Conservation (phyloP, 2,888 invertebrate species). For the Apotomis capreana region DNA sequence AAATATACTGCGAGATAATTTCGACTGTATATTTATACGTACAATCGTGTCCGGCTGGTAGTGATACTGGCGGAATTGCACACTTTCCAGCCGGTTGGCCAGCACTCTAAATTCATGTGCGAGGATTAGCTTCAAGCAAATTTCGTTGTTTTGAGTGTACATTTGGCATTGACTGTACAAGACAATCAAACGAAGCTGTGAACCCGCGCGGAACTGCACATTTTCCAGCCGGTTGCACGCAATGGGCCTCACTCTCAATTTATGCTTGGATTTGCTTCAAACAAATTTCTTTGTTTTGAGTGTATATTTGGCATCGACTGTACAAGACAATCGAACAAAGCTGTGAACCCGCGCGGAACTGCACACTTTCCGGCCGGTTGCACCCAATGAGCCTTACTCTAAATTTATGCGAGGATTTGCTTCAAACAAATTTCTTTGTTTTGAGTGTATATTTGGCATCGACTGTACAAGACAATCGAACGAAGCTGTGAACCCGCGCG, state of each 20-base stretch:
- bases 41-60: too few relatives aligned
- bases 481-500: slow-evolving; percentile 41
- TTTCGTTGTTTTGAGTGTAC: too few relatives aligned
- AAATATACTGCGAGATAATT: too few relatives aligned
- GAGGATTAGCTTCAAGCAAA: too few relatives aligned
- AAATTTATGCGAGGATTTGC: slow-evolving; percentile 46
- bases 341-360: slow-evolving; percentile 44
- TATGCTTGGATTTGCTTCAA: slow-evolving; percentile 41
- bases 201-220: slow-evolving; percentile 46
- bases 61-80: too few relatives aligned
- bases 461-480: slow-evolving; percentile 26
- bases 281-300: too few relatives aligned
- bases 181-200: slow-evolving; percentile 26
- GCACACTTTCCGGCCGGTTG: slow-evolving; percentile 50
- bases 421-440: too few relatives aligned
- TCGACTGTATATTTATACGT: too few relatives aligned
- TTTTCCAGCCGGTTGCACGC: slow-evolving; percentile 51
- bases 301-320: not conserved
- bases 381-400: slow-evolving; percentile 50
- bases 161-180: not conserved
- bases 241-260: slow-evolving; percentile 51
- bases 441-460: too few relatives aligned
- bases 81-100: too few relatives aligned
- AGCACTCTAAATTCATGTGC: too few relatives aligned
- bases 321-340: slow-evolving; percentile 27